phyloP scores from a whole-genome alignment of 2,797 vertebrate species.

The Ceryle rudis region DNA sequence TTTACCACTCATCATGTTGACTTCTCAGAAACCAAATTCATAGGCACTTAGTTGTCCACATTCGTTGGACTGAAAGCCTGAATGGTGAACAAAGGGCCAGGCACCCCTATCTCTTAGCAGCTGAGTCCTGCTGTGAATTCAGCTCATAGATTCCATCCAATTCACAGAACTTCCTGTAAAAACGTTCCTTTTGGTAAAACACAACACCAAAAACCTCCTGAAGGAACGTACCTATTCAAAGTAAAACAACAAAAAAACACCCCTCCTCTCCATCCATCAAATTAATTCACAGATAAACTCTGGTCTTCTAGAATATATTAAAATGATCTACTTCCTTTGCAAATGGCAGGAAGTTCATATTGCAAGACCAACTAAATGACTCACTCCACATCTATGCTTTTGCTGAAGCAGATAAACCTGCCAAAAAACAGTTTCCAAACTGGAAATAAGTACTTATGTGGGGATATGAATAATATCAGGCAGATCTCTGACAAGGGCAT shows the following conservation, averaged over 20 bases:
- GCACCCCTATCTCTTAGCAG: neutral
- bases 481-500: slow-evolving; percentile 36
- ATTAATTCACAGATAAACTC: neutral
- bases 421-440: slow-evolving; percentile 44
- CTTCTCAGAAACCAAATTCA: neutral
- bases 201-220: neutral
- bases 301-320: neutral
- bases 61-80: neutral
- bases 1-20: neutral
- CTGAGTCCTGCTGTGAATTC: neutral
- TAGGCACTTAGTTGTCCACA: neutral
- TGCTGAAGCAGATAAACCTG: slow-evolving; percentile 46
- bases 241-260: neutral
- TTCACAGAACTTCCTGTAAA: neutral
- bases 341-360: slow-evolving; percentile 35
- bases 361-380: slow-evolving; percentile 41
- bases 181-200: neutral
- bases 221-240: neutral
- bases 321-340: neutral
- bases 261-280: neutral
- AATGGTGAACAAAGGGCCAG: rapidly evolving
- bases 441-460: slow-evolving; percentile 47
- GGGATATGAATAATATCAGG: slow-evolving; percentile 43
- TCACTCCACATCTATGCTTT: slow-evolving; percentile 14
- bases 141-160: neutral